Conservation (phyloP, 1,140 invertebrate species). For the Drosophila nigrodunni region DNA sequence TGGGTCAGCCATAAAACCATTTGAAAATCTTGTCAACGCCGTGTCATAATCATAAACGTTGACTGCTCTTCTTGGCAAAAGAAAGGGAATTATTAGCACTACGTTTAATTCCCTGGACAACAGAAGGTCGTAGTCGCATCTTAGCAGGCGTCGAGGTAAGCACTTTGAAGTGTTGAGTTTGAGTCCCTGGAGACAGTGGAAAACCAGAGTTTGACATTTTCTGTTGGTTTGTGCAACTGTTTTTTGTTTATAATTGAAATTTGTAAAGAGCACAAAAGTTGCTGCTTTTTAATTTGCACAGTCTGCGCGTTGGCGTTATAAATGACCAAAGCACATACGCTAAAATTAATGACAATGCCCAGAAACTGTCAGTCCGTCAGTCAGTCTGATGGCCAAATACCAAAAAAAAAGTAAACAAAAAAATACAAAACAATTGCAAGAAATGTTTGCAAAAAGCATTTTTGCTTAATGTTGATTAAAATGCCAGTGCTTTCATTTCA, state of each 20-base stretch:
- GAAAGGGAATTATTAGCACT: constrained; percentile 72
- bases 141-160: constrained; percentile 24
- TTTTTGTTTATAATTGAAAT: constrained; percentile 62
- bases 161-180: constrained; percentile 71
- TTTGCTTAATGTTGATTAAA: constrained; percentile 83
- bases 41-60: constrained; percentile 75
- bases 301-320: constrained; percentile 66
- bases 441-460: constrained; percentile 82
- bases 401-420: constrained; percentile 16
- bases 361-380: constrained; percentile 47
- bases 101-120: constrained; percentile 51
- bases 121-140: constrained; percentile 5
- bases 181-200: constrained; percentile 23
- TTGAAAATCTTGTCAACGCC: constrained; percentile 79
- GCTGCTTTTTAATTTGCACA: constrained; percentile 71
- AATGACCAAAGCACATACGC: constrained; percentile 79
- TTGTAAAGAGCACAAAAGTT: constrained; percentile 29
- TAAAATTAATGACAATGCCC: constrained; percentile 74
- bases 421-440: constrained; percentile 30
- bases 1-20: constrained; percentile 77
- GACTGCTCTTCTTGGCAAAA: neutral
- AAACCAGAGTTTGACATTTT: constrained; percentile 37
- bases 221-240: neutral
- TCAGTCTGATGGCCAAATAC: constrained; percentile 52
- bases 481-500: constrained; percentile 71